Evolutionary conservation across 2,113 vertebrate genomes (phyloP).

Genomic region (Centropus bengalensis): DNA sequence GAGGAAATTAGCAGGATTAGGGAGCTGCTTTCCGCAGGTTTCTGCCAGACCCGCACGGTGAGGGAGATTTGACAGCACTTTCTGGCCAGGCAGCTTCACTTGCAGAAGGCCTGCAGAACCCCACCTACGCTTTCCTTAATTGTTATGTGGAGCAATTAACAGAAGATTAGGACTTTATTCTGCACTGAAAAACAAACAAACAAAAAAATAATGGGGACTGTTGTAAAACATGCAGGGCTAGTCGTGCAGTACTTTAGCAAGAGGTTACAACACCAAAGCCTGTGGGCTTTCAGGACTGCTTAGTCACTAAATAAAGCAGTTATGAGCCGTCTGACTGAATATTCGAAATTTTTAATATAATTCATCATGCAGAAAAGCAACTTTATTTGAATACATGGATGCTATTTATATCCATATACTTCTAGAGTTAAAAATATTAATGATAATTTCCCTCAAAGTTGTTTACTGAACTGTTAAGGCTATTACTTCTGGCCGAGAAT

Average conservation of each 20-base stretch:
- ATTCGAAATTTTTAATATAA: neutral
- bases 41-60: neutral
- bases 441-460: neutral
- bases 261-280: neutral
- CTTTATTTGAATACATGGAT: neutral
- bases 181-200: neutral
- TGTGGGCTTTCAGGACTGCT: neutral
- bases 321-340: neutral
- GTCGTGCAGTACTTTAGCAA: neutral
- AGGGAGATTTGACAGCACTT: neutral
- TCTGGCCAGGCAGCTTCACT: neutral
- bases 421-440: neutral
- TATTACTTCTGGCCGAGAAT: neutral
- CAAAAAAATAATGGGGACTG: neutral
- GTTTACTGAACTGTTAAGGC: neutral
- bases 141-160: neutral
- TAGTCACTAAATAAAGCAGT: neutral
- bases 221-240: neutral
- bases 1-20: neutral
- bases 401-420: neutral
- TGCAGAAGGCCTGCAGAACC: conserved; percentile 37
- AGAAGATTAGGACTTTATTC: neutral
- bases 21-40: neutral
- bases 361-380: neutral
- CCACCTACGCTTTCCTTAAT: neutral